Evolutionary conservation across 1,140 invertebrate genomes (phyloP).

Genomic region (Danaus melanippus): DNA sequence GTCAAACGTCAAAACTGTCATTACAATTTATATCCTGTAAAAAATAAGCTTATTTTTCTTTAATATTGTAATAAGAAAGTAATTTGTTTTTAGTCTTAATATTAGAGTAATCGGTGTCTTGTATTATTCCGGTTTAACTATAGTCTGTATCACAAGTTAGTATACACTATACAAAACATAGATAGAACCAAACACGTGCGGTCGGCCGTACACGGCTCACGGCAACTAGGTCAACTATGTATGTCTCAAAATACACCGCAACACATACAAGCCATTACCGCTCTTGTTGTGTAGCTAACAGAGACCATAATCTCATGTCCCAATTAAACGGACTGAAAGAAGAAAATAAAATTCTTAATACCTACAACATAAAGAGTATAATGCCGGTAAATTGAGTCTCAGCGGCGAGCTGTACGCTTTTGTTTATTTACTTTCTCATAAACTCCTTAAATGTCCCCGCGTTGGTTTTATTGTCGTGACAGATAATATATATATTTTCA

Average conservation of each 20-base stretch:
- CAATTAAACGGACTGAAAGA: neutral
- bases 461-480: too few species aligned
- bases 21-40: too few species aligned
- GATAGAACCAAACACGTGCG: slow-evolving; percentile 11
- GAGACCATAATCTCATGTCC: neutral
- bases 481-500: too few species aligned
- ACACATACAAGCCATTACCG: slow-evolving; percentile 5
- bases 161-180: slow-evolving; percentile 6
- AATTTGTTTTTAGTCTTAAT: too few species aligned
- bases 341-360: slow-evolving; percentile 15
- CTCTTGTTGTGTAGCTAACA: neutral
- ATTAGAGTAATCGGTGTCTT: too few species aligned
- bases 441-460: too few species aligned
- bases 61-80: too few species aligned
- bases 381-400: slow-evolving; percentile 15
- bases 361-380: slow-evolving; percentile 18
- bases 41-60: too few species aligned
- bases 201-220: slow-evolving; percentile 10
- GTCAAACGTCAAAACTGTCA: too few species aligned
- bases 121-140: too few species aligned
- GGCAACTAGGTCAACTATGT: slow-evolving; percentile 17
- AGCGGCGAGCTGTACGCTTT: slow-evolving; percentile 4
- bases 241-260: slow-evolving; percentile 6
- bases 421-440: slow-evolving; percentile 7
- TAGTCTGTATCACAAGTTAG: too few species aligned